Evolutionary conservation across 1,140 invertebrate genomes (phyloP).

Genomic region (Atta texana): DNA sequence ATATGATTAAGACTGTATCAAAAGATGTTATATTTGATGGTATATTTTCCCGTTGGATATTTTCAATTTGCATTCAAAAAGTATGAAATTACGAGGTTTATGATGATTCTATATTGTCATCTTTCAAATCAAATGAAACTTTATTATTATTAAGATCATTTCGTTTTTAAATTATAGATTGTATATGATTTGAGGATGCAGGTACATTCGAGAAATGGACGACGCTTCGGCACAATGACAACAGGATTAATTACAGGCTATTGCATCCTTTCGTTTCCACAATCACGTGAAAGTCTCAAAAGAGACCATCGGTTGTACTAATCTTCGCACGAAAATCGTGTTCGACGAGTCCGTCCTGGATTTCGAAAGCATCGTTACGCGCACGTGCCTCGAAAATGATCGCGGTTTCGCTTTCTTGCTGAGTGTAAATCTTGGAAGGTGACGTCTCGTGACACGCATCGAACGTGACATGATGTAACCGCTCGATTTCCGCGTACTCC

Average conservation of each 20-base stretch:
- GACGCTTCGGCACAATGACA: background rate
- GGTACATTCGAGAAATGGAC: background rate
- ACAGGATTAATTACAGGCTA: constrained; percentile 18
- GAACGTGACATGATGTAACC: background rate
- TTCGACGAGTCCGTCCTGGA: constrained; percentile 7
- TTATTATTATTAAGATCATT: background rate
- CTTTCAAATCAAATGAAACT: background rate
- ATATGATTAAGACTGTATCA: constrained; percentile 1
- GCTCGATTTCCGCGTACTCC: constrained; percentile 1
- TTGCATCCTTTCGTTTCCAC: constrained; percentile 46
- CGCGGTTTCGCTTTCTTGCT: constrained; percentile 66
- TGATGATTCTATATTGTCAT: background rate
- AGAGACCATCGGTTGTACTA: background rate
- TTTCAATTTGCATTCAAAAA: background rate
- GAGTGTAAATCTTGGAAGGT: constrained; percentile 33
- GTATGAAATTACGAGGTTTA: background rate
- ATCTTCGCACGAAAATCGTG: constrained; percentile 26
- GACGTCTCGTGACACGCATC: constrained; percentile 4
- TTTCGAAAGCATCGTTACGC: constrained; percentile 70
- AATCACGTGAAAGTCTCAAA: constrained; percentile 15
- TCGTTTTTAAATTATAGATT: background rate
- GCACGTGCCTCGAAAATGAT: constrained; percentile 62
- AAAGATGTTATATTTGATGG: background rate
- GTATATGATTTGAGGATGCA: background rate
- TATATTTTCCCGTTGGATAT: background rate